Evolutionary conservation across 2,888 invertebrate genomes (phyloP), one percentile per base, ranked within the genome.

Genomic region (Mactromeris polynyma): DNA sequence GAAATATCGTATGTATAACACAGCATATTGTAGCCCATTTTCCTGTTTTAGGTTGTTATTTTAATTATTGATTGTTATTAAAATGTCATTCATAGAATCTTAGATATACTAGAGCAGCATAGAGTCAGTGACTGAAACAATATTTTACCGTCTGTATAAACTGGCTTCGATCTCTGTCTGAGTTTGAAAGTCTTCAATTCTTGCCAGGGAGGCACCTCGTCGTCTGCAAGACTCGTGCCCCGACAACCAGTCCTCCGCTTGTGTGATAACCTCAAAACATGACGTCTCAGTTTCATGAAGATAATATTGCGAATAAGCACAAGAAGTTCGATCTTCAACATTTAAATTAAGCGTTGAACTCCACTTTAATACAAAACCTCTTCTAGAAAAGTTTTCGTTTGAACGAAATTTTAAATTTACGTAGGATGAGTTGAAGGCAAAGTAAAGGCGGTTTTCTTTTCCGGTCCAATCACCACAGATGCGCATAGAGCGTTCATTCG

Each of bases 381-480:
- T 85, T 14, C 89, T 80, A 3, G 93, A 91, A 6, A n/a, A 42
- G 33, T 81, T 81, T 17, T 85, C 81, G 79, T 94, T 90, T 3
- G 94, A 91, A 36, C 91, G 92, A 83, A 94, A 94, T 31, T 86
- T 88, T 38, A 95, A 80, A 11, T 79, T 78, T n/a, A 94, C 51
- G 3, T 69, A 40, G 7, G 86, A 82, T 2, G 90, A 83, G 2
- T 87, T 58, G 9, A 94, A 92, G 19, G 86, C 77, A 73, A 95
- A 94, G 58, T 86, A 58, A 11, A 95, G 86, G 4, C 92, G 81
- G 36, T 91, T 87, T 81, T 93, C 93, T 9, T 83, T 81, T 0
- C 93, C 91, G 2, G 54, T 88, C 94, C 94, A 94, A 80, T 94
- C 81, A 2, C 95, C 95, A 85, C 95, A 95, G 9, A 93, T 69